Evolutionary conservation across 2,888 invertebrate genomes (phyloP).

Genomic region (Trissonchulus sp.): DNA sequence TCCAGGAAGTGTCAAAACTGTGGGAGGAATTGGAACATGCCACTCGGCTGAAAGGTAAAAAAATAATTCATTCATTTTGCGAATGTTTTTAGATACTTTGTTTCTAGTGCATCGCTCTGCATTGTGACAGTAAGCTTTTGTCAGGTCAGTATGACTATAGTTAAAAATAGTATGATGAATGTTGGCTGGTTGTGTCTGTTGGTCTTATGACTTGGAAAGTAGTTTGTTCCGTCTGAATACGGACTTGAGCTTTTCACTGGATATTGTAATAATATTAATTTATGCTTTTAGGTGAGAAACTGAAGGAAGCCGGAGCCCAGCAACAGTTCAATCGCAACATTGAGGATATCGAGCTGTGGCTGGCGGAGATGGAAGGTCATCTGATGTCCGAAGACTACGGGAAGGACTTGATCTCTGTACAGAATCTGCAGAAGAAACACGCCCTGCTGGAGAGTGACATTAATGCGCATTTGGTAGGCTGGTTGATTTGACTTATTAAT

Average conservation of each 20-base stretch:
- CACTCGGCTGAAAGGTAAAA: slow-evolving; percentile 75
- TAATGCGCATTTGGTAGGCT: slow-evolving; percentile 65
- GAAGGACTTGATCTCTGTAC: slow-evolving; percentile 89
- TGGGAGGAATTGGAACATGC: slow-evolving; percentile 86
- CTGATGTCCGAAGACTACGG: slow-evolving; percentile 94
- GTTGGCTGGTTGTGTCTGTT: too few relatives aligned
- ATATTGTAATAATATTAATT: too few relatives aligned
- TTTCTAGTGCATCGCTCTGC: too few relatives aligned
- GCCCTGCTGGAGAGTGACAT: slow-evolving; percentile 92
- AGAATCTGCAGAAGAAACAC: slow-evolving; percentile 97
- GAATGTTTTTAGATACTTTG: too few relatives aligned
- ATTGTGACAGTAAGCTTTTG: too few relatives aligned
- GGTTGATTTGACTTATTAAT: too few relatives aligned
- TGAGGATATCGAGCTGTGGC: slow-evolving; percentile 96
- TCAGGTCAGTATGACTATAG: too few relatives aligned
- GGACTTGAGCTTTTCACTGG: too few relatives aligned
- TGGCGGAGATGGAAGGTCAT: slow-evolving; percentile 75
- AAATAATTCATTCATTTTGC: too few relatives aligned
- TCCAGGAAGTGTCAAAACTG: slow-evolving; percentile 79
- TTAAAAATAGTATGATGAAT: too few relatives aligned
- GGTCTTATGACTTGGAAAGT: too few relatives aligned
- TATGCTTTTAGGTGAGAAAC: slow-evolving; percentile 52
- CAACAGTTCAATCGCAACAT: slow-evolving; percentile 97
- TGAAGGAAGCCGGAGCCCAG: slow-evolving; percentile 80
- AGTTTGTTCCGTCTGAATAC: too few relatives aligned